phyloP scores from a whole-genome alignment of 2,888 invertebrate species.

The Pomacea canaliculata region DNA sequence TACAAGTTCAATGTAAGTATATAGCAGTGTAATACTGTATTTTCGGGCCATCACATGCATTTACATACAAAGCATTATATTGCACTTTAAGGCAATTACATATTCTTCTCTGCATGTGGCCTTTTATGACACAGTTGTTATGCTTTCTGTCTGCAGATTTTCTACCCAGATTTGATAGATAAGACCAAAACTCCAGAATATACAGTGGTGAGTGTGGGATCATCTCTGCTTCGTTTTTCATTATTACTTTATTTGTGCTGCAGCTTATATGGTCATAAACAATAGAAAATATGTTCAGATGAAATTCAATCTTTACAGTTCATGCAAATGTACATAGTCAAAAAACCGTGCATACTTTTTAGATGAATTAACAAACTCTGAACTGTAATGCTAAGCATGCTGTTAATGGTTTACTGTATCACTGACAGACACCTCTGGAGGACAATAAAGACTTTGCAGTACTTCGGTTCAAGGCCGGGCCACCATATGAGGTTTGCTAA shows the following conservation, averaged over 20 bases:
- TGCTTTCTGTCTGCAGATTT: slow-evolving; percentile 76
- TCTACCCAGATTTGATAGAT: slow-evolving; percentile 98
- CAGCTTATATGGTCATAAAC: too few relatives aligned
- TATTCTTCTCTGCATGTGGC: too few relatives aligned
- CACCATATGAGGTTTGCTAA: slow-evolving; percentile 86
- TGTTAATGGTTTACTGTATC: too few relatives aligned
- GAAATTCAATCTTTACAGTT: too few relatives aligned
- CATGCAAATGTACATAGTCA: too few relatives aligned
- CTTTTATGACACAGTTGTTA: too few relatives aligned
- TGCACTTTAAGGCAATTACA: neutral
- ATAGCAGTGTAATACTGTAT: neutral
- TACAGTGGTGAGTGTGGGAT: slow-evolving; percentile 78
- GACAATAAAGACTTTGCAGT: slow-evolving; percentile 96
- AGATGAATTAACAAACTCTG: too few relatives aligned
- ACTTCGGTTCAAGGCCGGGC: slow-evolving; percentile 95
- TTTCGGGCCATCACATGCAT: neutral
- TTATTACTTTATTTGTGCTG: too few relatives aligned
- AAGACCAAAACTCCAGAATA: slow-evolving; percentile 92
- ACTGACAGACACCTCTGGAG: slow-evolving; percentile 82
- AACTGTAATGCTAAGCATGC: too few relatives aligned
- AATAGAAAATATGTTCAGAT: too few relatives aligned
- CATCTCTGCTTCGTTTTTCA: too few relatives aligned
- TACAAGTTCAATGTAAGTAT: slow-evolving; percentile 92
- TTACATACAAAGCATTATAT: neutral
- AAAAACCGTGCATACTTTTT: too few relatives aligned